Evolutionary conservation across 2,888 invertebrate species (phyloP).

Genomic region (Drosophila nr. perissopoda): DNA sequence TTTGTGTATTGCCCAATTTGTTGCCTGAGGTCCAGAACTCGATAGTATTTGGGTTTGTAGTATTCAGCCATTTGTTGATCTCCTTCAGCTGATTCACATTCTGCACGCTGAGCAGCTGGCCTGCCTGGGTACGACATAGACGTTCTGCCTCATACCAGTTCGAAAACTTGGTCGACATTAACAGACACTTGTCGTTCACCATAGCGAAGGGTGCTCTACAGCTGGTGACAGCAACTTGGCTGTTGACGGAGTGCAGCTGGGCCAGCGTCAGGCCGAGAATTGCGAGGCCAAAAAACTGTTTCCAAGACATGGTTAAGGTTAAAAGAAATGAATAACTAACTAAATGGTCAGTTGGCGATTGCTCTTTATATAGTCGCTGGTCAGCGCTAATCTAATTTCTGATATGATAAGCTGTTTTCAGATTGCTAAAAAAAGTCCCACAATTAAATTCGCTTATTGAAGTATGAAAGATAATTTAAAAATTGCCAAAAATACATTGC

Average conservation of each 20-base stretch:
- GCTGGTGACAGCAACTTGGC: constrained; percentile 1
- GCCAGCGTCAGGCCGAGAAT: constrained; percentile 10
- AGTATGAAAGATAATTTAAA: background rate
- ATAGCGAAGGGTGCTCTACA: constrained; percentile 41
- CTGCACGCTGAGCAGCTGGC: constrained; percentile 51
- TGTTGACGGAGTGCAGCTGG: constrained; percentile 15
- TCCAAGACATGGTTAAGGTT: constrained; percentile 12
- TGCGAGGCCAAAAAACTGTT: constrained; percentile 9
- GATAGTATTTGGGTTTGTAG: background rate
- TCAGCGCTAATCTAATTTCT: background rate
- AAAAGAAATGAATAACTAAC: constrained; percentile 11
- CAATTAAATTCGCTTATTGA: background rate
- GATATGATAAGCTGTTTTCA: constrained; percentile 9
- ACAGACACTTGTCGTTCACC: constrained; percentile 54
- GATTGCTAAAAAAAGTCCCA: background rate
- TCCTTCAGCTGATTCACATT: constrained; percentile 33
- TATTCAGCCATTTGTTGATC: constrained; percentile 35
- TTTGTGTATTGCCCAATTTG: constrained; percentile 22
- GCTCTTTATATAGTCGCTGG: constrained; percentile 1
- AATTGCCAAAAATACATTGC: background rate
- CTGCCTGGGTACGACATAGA: constrained; percentile 39
- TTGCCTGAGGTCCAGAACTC: constrained; percentile 66
- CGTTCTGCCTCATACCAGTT: constrained; percentile 65
- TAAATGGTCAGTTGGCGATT: background rate
- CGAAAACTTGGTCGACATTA: background rate